Evolutionary conservation across 2,797 vertebrate genomes (phyloP).

Genomic region (Pipistrellus pygmaeus): DNA sequence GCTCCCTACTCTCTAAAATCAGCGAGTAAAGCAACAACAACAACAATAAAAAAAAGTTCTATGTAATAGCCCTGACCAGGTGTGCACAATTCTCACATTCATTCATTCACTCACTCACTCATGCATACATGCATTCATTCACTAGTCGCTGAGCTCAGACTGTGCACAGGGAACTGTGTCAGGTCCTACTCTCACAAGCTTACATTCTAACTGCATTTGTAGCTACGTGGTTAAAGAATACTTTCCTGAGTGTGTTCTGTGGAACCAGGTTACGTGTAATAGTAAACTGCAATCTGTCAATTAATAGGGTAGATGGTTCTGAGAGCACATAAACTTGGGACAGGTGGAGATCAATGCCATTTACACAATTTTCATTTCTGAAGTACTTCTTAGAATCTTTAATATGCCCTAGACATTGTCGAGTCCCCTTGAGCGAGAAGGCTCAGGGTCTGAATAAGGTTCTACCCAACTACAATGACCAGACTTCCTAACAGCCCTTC

Average conservation of each 20-base stretch:
- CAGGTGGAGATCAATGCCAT: not conserved
- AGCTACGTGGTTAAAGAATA: not conserved
- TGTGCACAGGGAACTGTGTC: not conserved
- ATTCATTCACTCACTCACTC: not conserved
- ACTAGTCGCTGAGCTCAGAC: not conserved
- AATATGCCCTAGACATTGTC: accelerated
- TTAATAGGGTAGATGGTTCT: not conserved
- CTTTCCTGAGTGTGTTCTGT: not conserved
- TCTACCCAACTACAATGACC: not conserved
- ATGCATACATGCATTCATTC: not conserved
- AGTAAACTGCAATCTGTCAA: not conserved
- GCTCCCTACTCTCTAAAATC: not conserved
- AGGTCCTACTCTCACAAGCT: not conserved
- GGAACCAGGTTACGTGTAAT: not conserved
- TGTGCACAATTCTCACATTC: not conserved
- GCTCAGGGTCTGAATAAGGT: not conserved
- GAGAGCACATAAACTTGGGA: not conserved
- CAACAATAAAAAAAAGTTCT: not conserved
- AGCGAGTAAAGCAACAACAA: slow-evolving; percentile 30
- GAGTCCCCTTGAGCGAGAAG: not conserved
- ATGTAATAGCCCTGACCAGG: not conserved
- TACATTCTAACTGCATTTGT: not conserved
- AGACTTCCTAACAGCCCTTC: not conserved
- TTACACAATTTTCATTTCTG: not conserved
- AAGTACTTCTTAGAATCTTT: not conserved